Base-by-base conservation (phyloP, 1,140 invertebrate species). In the Xylocopa sonorina region DNA sequence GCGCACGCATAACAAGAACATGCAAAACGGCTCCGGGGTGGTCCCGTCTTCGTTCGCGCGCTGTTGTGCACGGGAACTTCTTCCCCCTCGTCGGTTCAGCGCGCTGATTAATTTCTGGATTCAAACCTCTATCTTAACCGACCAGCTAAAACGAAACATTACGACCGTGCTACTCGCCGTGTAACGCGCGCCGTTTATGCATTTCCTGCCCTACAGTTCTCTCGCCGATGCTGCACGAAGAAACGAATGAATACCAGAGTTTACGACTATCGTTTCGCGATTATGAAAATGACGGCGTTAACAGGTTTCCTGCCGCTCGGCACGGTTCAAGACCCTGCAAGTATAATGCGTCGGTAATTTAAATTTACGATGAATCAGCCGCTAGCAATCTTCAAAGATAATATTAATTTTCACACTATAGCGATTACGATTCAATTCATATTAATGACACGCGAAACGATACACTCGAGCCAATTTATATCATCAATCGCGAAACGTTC, bases 91-190 rank as follows among this genome's bases (percentile, higher is more conserved):
- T 18, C 21, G 1, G 16, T 27, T 5, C 10, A 12, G 24, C 9
- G 66, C 41, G 12, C 16, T 80, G 60, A 84, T 80, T 84, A 76
- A 66, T 83, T 80, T 64, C 43, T 80, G 34, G 48, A 80, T 58
- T 68, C 60, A 41, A 29, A 21, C 34, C 32, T 43, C 57, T 55
- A 41, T 63, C 58, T 55, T 46, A 0, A 3, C n/a, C 41, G n/a
- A 21, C 9, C n/a, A 18, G 3, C 46, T 48, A 10, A n/a, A 27
- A 51, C 14, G 27, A 18, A 51, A 53, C 14, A 18, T 68, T 50
- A 53, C 66, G 48, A 38, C 32, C 43, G 62, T 64, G 32, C 24
- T 18, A 1, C 51, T 12, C 14, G 18, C 27, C 38, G 4, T 51
- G 51, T n/a, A 6, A 46, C 34, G 21, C 51, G 16, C 18, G 43